Evolutionary conservation across 2,888 invertebrate species (phyloP).

Genomic region (Flabesymbios commensalis): DNA sequence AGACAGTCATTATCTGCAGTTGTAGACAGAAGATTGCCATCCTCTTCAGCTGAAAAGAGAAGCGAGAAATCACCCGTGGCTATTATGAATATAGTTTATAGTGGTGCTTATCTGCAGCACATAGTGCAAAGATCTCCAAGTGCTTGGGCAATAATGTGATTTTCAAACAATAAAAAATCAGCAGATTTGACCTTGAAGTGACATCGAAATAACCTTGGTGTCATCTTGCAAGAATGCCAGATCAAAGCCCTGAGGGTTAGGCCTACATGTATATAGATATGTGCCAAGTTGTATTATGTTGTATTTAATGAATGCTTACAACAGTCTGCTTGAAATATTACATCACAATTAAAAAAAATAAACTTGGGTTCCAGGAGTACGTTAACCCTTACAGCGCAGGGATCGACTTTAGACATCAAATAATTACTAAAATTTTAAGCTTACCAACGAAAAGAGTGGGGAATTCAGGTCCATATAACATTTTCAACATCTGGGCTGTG

Average conservation of each 20-base stretch:
- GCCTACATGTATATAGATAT: background rate
- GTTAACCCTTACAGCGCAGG: too few species aligned
- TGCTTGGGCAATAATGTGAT: too few species aligned
- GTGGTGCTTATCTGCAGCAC: too few species aligned
- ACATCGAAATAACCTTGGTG: too few species aligned
- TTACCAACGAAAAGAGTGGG: slow-evolving; percentile 50
- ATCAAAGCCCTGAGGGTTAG: background rate
- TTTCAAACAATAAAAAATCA: too few species aligned
- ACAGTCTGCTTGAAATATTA: too few species aligned
- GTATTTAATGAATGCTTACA: background rate
- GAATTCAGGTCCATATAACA: slow-evolving; percentile 77
- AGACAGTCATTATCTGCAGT: slow-evolving; percentile 85
- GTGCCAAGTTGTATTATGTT: too few species aligned
- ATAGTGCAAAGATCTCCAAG: too few species aligned
- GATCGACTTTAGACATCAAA: too few species aligned
- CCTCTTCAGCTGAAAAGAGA: slow-evolving; percentile 66
- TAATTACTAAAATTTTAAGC: slow-evolving; percentile 3
- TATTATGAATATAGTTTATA: too few species aligned
- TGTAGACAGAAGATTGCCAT: slow-evolving; percentile 75
- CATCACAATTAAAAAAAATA: background rate
- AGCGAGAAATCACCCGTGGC: too few species aligned
- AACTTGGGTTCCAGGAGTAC: too few species aligned
- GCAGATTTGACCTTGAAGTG: background rate
- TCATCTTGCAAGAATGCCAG: background rate
- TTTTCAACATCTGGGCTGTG: slow-evolving; percentile 79